These are phyloP conservation scores for Psephotus haematonotus DNA, from an alignment of 2,113 vertebrate genomes.

Conservation along the genomic window DNA sequence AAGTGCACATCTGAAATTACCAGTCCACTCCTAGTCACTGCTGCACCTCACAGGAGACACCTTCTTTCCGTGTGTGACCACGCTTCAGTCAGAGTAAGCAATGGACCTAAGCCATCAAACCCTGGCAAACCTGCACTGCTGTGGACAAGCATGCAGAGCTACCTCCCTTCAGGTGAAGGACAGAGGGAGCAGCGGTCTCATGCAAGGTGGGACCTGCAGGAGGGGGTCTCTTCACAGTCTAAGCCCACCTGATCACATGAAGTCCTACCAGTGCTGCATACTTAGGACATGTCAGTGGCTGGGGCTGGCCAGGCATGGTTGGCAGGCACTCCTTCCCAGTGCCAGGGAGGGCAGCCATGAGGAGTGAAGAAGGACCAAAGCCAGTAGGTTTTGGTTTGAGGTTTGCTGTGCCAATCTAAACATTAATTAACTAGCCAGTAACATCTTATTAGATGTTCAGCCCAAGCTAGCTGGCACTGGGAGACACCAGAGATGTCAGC, in stretches of 20 bases:
- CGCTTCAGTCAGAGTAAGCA: background rate
- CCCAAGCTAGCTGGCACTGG: background rate
- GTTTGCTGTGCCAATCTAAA: background rate
- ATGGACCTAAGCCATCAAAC: background rate
- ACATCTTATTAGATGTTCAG: background rate
- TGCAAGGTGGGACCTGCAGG: background rate
- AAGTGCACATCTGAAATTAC: background rate
- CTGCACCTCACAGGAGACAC: accelerated
- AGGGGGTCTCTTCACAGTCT: background rate
- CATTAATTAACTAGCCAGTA: background rate
- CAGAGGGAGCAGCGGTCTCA: accelerated
- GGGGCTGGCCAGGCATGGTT: background rate
- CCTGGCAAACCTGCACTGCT: background rate
- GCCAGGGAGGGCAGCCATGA: background rate
- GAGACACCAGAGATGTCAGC: background rate
- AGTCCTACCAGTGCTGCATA: background rate
- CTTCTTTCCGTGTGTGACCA: background rate
- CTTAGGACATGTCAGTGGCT: background rate
- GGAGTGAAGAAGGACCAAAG: background rate
- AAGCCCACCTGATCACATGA: background rate
- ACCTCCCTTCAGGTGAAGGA: background rate
- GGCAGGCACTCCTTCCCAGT: background rate
- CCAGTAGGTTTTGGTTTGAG: background rate
- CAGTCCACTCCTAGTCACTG: background rate
- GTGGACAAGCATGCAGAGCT: background rate